Evolutionary conservation across 2,113 vertebrate species (phyloP), one percentile per base, ranked within the genome.

Genomic region (Gymnocephalus cernua): DNA sequence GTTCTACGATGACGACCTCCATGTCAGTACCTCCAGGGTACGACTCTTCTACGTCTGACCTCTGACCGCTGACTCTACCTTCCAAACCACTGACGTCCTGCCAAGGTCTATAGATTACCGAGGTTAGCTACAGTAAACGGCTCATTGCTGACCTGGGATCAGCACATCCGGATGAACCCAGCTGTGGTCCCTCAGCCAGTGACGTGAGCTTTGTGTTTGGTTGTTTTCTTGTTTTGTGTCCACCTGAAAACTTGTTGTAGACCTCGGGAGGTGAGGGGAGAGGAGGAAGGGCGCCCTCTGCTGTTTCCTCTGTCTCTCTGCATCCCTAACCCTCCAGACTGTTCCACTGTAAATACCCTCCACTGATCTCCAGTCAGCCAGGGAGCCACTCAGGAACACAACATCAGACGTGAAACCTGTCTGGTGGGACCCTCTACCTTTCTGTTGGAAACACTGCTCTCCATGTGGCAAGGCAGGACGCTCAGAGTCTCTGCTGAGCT

Each of bases 41-140:
- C 97, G 97, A 91, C 97, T 99, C 91, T 99, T 99, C 96, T 99
- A 99, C 87, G 95, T 99, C 94, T 99, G 96, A 99, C 68, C 92
- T 74, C 80, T 53, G 71, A 73, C 61, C 73, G 62, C 50, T 44
- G 3, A 53, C 48, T 77, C 78, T 48, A 63, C 80, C 74, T 58
- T 89, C 72, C 82, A 64, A 75, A 70, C 77, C 78, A 85, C 82
- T 83, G 83, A 80, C 21, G 12, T 86, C 89, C 86, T 90, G 81
- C 85, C 89, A 82, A 83, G 86, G 76, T 85, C 88, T 81, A 47
- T 38, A 71, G 77, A 77, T 84, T 32, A 44, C 78, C 54, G 56
- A 53, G 70, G 78, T 80, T 82, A 90, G 79, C 66, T 77, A 58
- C 74, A 59, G 75, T 74, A 75, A 78, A 77, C 41, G n/a, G 13